Percentiles rank a stretch among this genome's conserved stretches.
Evolutionary conservation across 2,888 invertebrate species (phyloP).

Genomic region (Laspeyria flexula): DNA sequence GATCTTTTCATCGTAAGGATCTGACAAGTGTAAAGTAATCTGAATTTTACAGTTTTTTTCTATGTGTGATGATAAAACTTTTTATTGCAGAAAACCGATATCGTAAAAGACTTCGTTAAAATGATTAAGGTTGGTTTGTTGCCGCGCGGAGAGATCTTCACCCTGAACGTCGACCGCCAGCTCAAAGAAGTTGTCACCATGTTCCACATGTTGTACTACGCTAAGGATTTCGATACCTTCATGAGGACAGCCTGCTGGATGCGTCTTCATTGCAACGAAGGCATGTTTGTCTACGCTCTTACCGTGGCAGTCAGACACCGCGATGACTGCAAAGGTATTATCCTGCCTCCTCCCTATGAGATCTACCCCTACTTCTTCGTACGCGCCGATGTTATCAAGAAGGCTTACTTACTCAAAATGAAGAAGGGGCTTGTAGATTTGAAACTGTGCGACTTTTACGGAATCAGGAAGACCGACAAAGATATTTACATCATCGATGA

Average conservation of each 20-base stretch:
- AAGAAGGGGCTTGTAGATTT: conserved; percentile 74
- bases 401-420: conserved; percentile 82
- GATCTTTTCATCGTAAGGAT: conserved; percentile 67
- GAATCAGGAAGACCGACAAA: conserved; percentile 79
- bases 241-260: conserved; percentile 82
- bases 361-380: conserved; percentile 89
- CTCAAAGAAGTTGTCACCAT: conserved; percentile 80
- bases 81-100: conserved; percentile 79
- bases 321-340: conserved; percentile 78
- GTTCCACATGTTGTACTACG: conserved; percentile 84
- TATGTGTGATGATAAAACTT: not conserved
- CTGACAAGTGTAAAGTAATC: not conserved
- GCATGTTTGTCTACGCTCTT: conserved; percentile 85
- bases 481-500: conserved; percentile 87
- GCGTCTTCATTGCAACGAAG: conserved; percentile 83
- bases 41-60: not conserved
- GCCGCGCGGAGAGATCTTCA: conserved; percentile 84
- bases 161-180: conserved; percentile 78
- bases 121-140: conserved; percentile 83
- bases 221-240: conserved; percentile 83
- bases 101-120: conserved; percentile 85
- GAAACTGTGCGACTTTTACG: conserved; percentile 83
- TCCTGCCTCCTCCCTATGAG: conserved; percentile 86
- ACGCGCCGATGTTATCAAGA: conserved; percentile 88
- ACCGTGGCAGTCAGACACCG: conserved; percentile 83